Evolutionary conservation across 2,888 invertebrate species (phyloP).

Genomic region (Villa cingulata): DNA sequence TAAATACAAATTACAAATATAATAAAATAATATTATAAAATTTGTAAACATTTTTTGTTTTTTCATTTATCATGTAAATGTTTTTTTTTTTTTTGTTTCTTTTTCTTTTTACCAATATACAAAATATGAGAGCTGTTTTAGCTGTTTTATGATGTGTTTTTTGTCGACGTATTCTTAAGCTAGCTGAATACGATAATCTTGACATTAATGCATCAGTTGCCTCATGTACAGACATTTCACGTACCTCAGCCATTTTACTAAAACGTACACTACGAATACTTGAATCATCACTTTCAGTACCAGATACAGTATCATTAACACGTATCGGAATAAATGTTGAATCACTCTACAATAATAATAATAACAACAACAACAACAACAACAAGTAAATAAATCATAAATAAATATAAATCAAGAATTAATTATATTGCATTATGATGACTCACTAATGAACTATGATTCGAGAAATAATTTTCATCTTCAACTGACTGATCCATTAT

Average conservation of each 20-base stretch:
- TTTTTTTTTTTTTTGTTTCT: no score
- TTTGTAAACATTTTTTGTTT: no score
- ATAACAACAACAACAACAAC: conserved; percentile 8
- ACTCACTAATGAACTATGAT: conserved; percentile 36
- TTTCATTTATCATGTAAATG: no score
- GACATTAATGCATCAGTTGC: conserved; percentile 89
- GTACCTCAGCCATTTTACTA: conserved; percentile 74
- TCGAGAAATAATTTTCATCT: conserved; percentile 65
- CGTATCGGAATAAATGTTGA: conserved; percentile 86
- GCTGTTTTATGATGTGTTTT: conserved; percentile 51
- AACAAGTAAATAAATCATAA: conserved; percentile 4
- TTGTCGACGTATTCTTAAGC: conserved; percentile 60
- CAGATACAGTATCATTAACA: conserved; percentile 41
- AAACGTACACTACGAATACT: conserved; percentile 77
- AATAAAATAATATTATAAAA: not conserved
- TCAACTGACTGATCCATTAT: conserved; percentile 63
- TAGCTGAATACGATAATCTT: conserved; percentile 87
- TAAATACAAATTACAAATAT: not conserved
- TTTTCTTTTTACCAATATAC: conserved; percentile 71
- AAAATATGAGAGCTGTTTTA: conserved; percentile 73
- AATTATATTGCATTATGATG: not conserved
- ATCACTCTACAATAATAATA: conserved; percentile 52
- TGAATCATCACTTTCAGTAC: conserved; percentile 75
- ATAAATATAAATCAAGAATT: not conserved
- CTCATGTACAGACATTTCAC: conserved; percentile 78